Evolutionary conservation across 2,113 vertebrate species (phyloP).

Genomic region (Hirundichthys speculiger): DNA sequence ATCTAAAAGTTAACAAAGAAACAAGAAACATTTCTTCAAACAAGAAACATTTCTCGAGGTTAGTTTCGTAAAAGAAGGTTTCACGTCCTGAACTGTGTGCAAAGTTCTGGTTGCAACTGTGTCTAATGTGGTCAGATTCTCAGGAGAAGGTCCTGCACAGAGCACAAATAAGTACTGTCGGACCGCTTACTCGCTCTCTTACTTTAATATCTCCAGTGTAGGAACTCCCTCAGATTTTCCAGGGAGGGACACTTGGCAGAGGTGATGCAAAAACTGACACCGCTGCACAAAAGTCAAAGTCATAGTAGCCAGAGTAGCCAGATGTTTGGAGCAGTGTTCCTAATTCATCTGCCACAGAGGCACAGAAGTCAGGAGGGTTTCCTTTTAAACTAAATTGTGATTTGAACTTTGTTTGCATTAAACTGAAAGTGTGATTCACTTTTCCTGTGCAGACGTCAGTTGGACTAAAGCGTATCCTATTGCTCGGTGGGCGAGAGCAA

Average conservation of each 20-base stretch:
- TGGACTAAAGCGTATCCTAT: neutral
- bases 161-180: conserved; percentile 4
- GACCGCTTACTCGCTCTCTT: conserved; percentile 52
- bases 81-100: too few relatives aligned
- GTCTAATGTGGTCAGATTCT: too few relatives aligned
- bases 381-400: neutral
- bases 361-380: conserved; percentile 8
- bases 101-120: too few relatives aligned
- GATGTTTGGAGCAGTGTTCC: conserved; percentile 23
- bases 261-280: conserved; percentile 17
- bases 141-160: too few relatives aligned
- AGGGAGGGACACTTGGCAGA: conserved; percentile 49
- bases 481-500: neutral
- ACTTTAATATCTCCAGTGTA: conserved; percentile 30
- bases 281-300: conserved; percentile 31
- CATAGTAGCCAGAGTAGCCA: conserved; percentile 12
- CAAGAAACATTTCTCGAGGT: too few relatives aligned
- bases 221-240: conserved; percentile 53
- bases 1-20: too few relatives aligned
- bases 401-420: neutral
- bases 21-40: too few relatives aligned
- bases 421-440: neutral
- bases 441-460: neutral
- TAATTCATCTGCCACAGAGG: conserved; percentile 8
- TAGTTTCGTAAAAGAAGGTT: too few relatives aligned